These are phyloP conservation scores for Nomada flava DNA, from an alignment of 2,888 invertebrate genomes.

Conservation along the genomic window DNA sequence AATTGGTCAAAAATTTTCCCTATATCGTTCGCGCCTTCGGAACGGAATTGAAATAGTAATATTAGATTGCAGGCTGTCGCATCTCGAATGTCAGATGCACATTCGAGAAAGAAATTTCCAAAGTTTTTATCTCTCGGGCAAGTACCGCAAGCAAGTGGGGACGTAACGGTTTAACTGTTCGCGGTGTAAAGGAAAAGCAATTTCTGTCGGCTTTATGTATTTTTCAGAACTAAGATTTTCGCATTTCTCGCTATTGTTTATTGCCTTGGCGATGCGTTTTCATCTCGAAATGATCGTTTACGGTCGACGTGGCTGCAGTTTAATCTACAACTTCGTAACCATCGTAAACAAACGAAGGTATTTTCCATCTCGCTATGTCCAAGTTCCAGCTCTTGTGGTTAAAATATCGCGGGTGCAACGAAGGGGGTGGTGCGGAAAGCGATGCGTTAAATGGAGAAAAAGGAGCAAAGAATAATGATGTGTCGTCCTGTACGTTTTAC, in stretches of 20 bases:
- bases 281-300: conserved; percentile 16
- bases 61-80: conserved; percentile 32
- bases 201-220: conserved; percentile 42
- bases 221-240: conserved; percentile 41
- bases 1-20: neutral
- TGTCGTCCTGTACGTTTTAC: neutral
- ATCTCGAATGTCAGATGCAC: conserved; percentile 25
- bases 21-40: neutral
- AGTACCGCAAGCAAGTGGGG: conserved; percentile 4
- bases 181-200: conserved; percentile 37
- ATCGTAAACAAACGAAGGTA: neutral
- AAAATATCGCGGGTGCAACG: neutral
- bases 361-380: neutral
- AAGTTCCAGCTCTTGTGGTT: neutral
- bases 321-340: conserved; percentile 24
- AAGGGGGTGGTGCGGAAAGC: neutral
- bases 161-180: conserved; percentile 16
- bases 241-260: conserved; percentile 32
- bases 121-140: conserved; percentile 53
- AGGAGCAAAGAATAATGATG: conserved; percentile 2
- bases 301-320: neutral
- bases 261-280: conserved; percentile 4
- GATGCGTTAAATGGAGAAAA: conserved; percentile 2
- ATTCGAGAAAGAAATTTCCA: conserved; percentile 25
- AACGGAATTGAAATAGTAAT: conserved; percentile 51